These are phyloP conservation scores for Illadopsis cleaveri DNA, from an alignment of 2,113 vertebrate species.

Conservation along the genomic window DNA sequence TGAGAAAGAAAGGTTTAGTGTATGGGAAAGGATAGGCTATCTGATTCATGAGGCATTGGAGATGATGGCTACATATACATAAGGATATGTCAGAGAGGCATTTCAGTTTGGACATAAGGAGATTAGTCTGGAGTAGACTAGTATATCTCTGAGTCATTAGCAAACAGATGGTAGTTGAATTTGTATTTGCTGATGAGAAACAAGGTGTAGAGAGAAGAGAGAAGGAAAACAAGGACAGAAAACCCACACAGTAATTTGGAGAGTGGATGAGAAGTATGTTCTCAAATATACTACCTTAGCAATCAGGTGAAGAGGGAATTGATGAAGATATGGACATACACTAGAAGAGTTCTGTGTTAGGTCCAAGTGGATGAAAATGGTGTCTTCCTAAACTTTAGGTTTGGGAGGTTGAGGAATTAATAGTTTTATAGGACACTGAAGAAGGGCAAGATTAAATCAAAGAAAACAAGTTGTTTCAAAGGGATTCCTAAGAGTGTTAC, in stretches of 20 bases:
- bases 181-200: conserved; percentile 50
- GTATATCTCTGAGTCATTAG: conserved; percentile 52
- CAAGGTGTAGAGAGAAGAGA: conserved; percentile 21
- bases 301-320: neutral
- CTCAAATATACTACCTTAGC: neutral
- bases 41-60: neutral
- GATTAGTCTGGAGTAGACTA: conserved; percentile 36
- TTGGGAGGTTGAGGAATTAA: neutral
- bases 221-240: conserved; percentile 44
- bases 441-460: neutral
- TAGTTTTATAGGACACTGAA: neutral
- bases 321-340: neutral
- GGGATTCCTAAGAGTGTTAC: neutral
- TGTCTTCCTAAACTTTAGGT: neutral
- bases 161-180: conserved; percentile 58
- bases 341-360: neutral
- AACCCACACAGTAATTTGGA: conserved; percentile 11
- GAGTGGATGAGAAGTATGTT: neutral
- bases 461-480: neutral
- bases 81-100: neutral
- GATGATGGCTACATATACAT: neutral
- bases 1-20: neutral
- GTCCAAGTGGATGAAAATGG: neutral
- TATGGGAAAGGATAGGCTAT: neutral
- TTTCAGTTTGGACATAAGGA: conserved; percentile 49